Conservation (phyloP, 2,888 invertebrate genomes). For the Cephus pulcher region DNA sequence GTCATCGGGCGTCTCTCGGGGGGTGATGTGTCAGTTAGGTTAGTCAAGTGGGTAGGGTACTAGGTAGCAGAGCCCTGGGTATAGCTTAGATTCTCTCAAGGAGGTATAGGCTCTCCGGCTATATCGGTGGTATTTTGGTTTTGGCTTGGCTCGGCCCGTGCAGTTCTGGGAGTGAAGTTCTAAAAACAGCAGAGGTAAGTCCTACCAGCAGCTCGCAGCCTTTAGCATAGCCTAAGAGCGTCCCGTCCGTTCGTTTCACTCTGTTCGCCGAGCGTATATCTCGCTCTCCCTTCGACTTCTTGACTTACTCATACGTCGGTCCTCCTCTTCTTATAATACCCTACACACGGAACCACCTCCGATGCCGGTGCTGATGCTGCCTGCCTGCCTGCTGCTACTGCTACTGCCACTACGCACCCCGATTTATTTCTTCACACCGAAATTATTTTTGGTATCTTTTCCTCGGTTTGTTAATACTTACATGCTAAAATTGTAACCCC, state of each 20-base stretch:
- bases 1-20: background rate
- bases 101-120: slow-evolving; percentile 36
- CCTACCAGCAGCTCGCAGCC: slow-evolving; percentile 46
- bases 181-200: slow-evolving; percentile 67
- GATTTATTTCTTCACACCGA: slow-evolving; percentile 63
- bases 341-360: slow-evolving; percentile 12
- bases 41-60: slow-evolving; percentile 17
- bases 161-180: slow-evolving; percentile 67
- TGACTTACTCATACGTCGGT: slow-evolving; percentile 22
- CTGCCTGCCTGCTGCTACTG: slow-evolving; percentile 19
- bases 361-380: slow-evolving; percentile 17
- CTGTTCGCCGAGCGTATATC: slow-evolving; percentile 14
- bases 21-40: slow-evolving; percentile 21
- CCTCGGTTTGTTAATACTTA: slow-evolving; percentile 60
- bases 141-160: slow-evolving; percentile 65
- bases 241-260: slow-evolving; percentile 13
- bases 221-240: background rate
- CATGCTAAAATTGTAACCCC: slow-evolving; percentile 43
- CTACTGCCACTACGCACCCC: slow-evolving; percentile 37
- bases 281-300: slow-evolving; percentile 25
- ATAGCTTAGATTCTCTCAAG: slow-evolving; percentile 25
- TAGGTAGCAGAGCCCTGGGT: slow-evolving; percentile 23
- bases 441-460: slow-evolving; percentile 66
- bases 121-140: slow-evolving; percentile 66
- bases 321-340: slow-evolving; percentile 24